phyloP scores from a whole-genome alignment of 1,140 invertebrate genomes.

The Drosophila repletoides region DNA sequence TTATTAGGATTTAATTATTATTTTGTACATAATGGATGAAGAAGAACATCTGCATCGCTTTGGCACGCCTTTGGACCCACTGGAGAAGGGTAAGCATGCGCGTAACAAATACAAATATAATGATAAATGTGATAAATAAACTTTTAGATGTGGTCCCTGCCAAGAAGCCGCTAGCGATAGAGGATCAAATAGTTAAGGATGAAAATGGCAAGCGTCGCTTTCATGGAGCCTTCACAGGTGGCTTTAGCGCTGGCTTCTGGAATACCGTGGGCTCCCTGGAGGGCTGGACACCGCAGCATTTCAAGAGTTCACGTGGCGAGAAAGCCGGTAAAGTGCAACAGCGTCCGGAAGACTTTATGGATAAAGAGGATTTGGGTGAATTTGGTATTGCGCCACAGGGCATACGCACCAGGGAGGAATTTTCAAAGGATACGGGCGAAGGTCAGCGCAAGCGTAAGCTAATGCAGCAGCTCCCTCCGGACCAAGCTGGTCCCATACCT shows the following conservation, averaged over 20 bases:
- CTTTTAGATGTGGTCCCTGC: conserved; percentile 88
- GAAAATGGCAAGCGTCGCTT: conserved; percentile 95
- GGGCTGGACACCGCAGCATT: conserved; percentile 96
- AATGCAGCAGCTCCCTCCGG: conserved; percentile 80
- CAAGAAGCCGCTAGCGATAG: conserved; percentile 91
- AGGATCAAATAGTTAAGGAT: conserved; percentile 96
- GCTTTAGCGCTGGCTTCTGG: conserved; percentile 98
- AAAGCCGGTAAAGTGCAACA: conserved; percentile 85
- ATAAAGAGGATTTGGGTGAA: conserved; percentile 97
- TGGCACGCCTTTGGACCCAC: conserved; percentile 89
- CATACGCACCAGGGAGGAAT: conserved; percentile 90
- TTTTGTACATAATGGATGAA: conserved; percentile 64
- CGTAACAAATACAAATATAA: accelerated
- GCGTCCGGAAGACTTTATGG: conserved; percentile 98
- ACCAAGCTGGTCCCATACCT: conserved; percentile 89
- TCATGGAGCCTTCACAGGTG: conserved; percentile 99
- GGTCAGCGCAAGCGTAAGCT: conserved; percentile 80
- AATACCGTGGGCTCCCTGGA: conserved; percentile 98
- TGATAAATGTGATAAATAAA: conserved; percentile 2
- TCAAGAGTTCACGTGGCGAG: conserved; percentile 93
- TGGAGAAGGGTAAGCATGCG: conserved; percentile 88
- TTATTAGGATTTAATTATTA: neutral
- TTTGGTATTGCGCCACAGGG: conserved; percentile 97
- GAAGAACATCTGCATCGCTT: conserved; percentile 88
- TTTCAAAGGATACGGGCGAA: conserved; percentile 83